Base-by-base conservation (phyloP, 2,888 invertebrate genomes). In the Pseudoips prasinana region DNA sequence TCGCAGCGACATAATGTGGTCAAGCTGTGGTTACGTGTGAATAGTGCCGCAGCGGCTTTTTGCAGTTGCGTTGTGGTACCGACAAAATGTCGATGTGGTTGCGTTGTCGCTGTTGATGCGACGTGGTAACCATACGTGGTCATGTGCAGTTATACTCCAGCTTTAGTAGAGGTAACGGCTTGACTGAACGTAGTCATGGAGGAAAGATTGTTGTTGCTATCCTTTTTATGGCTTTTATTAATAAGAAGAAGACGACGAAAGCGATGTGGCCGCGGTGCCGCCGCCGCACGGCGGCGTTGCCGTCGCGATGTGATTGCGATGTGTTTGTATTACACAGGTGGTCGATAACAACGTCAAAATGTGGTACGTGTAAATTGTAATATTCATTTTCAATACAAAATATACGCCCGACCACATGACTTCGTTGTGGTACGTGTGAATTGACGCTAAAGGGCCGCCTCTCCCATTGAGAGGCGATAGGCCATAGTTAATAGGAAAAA, bases 401-500 rank as follows among this genome's bases (percentile, higher is more conserved):
- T 20, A 20, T 17, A 18, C n/a, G n/a, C n/a, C n/a, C 6, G 4
- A 7, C 20, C 7, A 20, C 20, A 2, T n/a, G 7, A 5, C 7
- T 3, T 7, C 20, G 20, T 20, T n/a, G 20, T 20, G 14, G 14
- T 14, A 14, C 14, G 14, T 14, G 3, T 14, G 14, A 14, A 14
- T 3, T 14, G 5, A 5, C 14, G 3, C 14, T 14, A n/a, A n/a
- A n/a, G n/a, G n/a, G n/a, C n/a, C n/a, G n/a, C n/a, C n/a, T n/a
- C n/a, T n/a, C n/a, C n/a, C n/a, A n/a, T n/a, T n/a, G n/a, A n/a
- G n/a, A n/a, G n/a, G n/a, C n/a, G 59, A 43, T 39, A 39, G 35
- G 54, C 52, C 39, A 58, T 58, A 35, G 47, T 60, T 37, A 28
- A 11, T 47, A 55, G 56, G 41, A 59, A n/a, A n/a, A n/a, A n/a